phyloP scores from a whole-genome alignment of 2,888 invertebrate species.

The Cheilosia grossa region DNA sequence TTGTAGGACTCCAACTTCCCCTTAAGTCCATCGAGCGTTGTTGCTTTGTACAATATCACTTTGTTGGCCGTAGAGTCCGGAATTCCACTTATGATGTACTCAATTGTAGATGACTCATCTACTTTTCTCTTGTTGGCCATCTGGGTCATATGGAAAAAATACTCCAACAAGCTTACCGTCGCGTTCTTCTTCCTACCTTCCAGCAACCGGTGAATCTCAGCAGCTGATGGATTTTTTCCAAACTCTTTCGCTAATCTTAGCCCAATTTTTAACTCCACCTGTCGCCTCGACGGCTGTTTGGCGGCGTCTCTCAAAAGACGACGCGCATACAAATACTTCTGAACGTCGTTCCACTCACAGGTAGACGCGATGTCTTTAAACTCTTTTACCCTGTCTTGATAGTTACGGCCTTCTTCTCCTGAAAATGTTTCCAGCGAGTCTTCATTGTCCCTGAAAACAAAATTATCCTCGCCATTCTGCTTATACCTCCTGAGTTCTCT shows the following conservation, averaged over 20 bases:
- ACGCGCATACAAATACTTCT: constrained; percentile 31
- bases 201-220: constrained; percentile 26
- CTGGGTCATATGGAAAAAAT: constrained; percentile 30
- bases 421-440: constrained; percentile 25
- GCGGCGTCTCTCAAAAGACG: constrained; percentile 26
- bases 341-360: constrained; percentile 25
- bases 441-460: background rate
- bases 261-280: constrained; percentile 14
- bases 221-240: constrained; percentile 5
- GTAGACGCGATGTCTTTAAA: constrained; percentile 30
- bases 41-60: constrained; percentile 13
- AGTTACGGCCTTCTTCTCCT: constrained; percentile 19
- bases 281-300: constrained; percentile 27
- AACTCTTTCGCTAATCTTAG: constrained; percentile 30
- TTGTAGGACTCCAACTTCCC: constrained; percentile 6
- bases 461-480: background rate
- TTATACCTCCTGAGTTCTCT: background rate
- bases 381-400: constrained; percentile 20
- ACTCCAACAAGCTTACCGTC: constrained; percentile 36
- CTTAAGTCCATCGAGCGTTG: constrained; percentile 7
- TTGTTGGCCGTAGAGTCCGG: constrained; percentile 6
- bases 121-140: constrained; percentile 18
- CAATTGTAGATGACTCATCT: constrained; percentile 17
- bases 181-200: constrained; percentile 19
- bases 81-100: constrained; percentile 27